phyloP scores from a whole-genome alignment of 2,888 invertebrate genomes.

The Ectemnius lituratus region DNA sequence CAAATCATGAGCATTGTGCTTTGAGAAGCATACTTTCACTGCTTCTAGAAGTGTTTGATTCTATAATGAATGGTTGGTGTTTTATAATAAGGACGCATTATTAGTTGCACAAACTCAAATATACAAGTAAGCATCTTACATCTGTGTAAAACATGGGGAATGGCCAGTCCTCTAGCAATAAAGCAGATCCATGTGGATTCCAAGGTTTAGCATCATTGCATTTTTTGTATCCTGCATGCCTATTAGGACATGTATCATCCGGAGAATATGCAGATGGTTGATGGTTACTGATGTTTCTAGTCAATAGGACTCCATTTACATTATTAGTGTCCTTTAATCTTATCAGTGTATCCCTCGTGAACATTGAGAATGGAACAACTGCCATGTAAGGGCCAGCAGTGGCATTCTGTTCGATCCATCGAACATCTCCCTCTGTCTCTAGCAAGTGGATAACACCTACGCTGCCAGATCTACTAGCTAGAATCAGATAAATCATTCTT shows the following conservation, averaged over 20 bases:
- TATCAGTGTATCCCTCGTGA: slow-evolving; percentile 81
- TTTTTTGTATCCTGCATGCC: slow-evolving; percentile 81
- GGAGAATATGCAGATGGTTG: slow-evolving; percentile 72
- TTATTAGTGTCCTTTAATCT: slow-evolving; percentile 79
- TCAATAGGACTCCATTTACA: slow-evolving; percentile 84
- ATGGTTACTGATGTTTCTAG: slow-evolving; percentile 78
- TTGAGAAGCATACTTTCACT: slow-evolving; percentile 78
- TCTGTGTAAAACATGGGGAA: slow-evolving; percentile 91
- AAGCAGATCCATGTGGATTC: slow-evolving; percentile 89
- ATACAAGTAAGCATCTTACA: slow-evolving; percentile 43
- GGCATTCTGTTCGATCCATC: slow-evolving; percentile 85
- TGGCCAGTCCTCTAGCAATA: slow-evolving; percentile 89
- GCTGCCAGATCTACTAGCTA: slow-evolving; percentile 87
- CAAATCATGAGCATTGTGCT: slow-evolving; percentile 85
- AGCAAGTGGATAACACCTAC: slow-evolving; percentile 91
- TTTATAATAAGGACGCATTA: neutral
- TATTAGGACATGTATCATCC: slow-evolving; percentile 91
- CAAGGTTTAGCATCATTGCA: slow-evolving; percentile 81
- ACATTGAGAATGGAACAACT: slow-evolving; percentile 83
- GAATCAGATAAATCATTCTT: slow-evolving; percentile 57
- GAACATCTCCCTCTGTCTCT: slow-evolving; percentile 82
- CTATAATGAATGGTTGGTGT: slow-evolving; percentile 51
- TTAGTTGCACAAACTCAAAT: too few species aligned
- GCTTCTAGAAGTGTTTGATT: slow-evolving; percentile 68
- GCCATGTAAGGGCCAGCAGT: slow-evolving; percentile 91